A percentile compares a stretch with the other conserved stretches of the same genome.
phyloP scores from a whole-genome alignment of 37 sponge, comb jelly and placozoan species.

The Aplysina aerophoba region DNA sequence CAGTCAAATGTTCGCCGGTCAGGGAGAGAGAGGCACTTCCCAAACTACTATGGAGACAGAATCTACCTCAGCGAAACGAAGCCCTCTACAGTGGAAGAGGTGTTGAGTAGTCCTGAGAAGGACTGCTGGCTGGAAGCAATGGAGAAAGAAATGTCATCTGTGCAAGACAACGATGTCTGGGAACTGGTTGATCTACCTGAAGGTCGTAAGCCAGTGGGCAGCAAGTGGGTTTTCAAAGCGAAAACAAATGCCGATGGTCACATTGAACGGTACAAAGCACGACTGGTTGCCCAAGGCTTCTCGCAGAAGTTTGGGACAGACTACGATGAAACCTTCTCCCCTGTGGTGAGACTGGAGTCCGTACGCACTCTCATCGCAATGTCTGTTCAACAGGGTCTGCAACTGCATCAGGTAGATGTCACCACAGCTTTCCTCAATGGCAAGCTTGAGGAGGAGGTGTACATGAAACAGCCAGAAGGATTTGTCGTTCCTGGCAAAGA shows the following conservation, averaged over 20 bases:
- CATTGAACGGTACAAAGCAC: slow-evolving; percentile 56
- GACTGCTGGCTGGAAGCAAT: slow-evolving; percentile 56
- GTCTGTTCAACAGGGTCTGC: slow-evolving; percentile 49
- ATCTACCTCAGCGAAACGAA: slow-evolving; percentile 3
- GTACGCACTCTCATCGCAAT: slow-evolving; percentile 57
- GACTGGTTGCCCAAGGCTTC: slow-evolving; percentile 61
- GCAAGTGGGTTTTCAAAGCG: slow-evolving; percentile 67
- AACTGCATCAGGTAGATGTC: slow-evolving; percentile 70
- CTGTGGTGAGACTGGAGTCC: slow-evolving; percentile 65
- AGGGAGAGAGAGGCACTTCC: slow-evolving; percentile 33
- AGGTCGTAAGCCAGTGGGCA: slow-evolving; percentile 50
- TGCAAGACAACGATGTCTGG: slow-evolving; percentile 64
- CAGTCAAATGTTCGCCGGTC: slow-evolving; percentile 32
- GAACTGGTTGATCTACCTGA: slow-evolving; percentile 55
- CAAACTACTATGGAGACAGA: slow-evolving; percentile 46
- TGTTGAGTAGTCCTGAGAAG: slow-evolving; percentile 34
- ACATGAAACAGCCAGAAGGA: slow-evolving; percentile 73
- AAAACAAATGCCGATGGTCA: slow-evolving; percentile 51
- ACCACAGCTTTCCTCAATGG: slow-evolving; percentile 66
- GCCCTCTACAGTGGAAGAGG: slow-evolving; percentile 48
- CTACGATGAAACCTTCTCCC: slow-evolving; percentile 68
- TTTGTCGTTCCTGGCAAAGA: slow-evolving; percentile 60
- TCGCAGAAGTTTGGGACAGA: slow-evolving; percentile 57
- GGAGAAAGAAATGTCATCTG: slow-evolving; percentile 55
- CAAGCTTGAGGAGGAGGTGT: slow-evolving; percentile 59